Conservation (phyloP, 2,797 vertebrate species). For the Novumbra hubbsi region DNA sequence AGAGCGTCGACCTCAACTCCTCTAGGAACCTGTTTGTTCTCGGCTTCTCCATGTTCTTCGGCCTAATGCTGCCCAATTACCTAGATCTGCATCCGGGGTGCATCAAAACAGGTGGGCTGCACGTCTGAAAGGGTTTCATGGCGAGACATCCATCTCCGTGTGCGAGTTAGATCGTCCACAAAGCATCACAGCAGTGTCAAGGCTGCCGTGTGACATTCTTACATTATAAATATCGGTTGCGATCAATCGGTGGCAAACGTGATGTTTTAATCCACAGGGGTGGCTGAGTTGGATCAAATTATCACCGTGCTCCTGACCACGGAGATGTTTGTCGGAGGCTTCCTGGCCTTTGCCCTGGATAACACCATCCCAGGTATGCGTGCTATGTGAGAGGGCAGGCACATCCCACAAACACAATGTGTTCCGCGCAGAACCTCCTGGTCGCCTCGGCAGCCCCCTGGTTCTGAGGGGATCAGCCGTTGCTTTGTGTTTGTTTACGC, state of each 20-base stretch:
- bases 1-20: constrained; percentile 94
- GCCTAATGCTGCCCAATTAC: constrained; percentile 87
- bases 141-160: not conserved
- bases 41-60: constrained; percentile 94
- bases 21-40: constrained; percentile 95
- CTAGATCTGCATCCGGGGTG: constrained; percentile 81
- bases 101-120: constrained; percentile 83
- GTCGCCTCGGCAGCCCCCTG: not conserved
- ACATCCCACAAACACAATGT: not conserved
- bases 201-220: not conserved
- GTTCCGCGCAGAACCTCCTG: no score
- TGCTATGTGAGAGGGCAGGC: not conserved
- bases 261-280: constrained; percentile 65
- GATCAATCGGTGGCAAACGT: not conserved
- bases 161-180: not conserved
- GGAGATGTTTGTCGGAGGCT: constrained; percentile 96
- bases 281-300: constrained; percentile 90
- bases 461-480: not conserved
- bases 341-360: constrained; percentile 89
- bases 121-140: constrained; percentile 1
- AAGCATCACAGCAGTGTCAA: not conserved
- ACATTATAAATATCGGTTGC: not conserved
- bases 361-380: constrained; percentile 91
- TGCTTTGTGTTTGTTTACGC: constrained; percentile 8
- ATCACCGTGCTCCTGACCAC: constrained; percentile 92